phyloP scores from a whole-genome alignment of 1,140 invertebrate species.

The Zaprionus vittiger region DNA sequence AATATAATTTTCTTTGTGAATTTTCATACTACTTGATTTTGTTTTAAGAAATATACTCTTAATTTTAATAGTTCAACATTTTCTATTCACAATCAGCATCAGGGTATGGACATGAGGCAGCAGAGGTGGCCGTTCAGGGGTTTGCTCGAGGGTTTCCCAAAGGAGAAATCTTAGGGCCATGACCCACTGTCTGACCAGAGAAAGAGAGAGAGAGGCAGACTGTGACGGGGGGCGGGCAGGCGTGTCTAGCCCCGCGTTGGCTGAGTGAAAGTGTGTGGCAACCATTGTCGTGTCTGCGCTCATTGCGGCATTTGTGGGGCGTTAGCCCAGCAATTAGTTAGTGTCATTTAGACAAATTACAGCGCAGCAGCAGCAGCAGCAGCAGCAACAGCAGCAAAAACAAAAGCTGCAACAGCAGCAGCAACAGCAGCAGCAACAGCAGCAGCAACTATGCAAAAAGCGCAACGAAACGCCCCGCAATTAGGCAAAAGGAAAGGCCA shows the following conservation, averaged over 20 bases:
- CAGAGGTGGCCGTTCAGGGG: too few relatives aligned
- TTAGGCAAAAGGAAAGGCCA: conserved; percentile 74
- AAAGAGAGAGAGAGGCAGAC: not conserved
- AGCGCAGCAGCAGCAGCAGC: conserved; percentile 48
- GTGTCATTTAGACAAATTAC: conserved; percentile 81
- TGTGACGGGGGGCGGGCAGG: not conserved
- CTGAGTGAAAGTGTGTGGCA: conserved; percentile 61
- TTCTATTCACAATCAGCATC: not conserved
- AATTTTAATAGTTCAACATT: too few relatives aligned
- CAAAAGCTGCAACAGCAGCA: conserved; percentile 21
- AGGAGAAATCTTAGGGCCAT: conserved; percentile 10
- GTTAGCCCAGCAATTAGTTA: conserved; percentile 79
- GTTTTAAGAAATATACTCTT: too few relatives aligned
- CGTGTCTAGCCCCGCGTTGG: too few relatives aligned
- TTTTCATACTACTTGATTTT: too few relatives aligned
- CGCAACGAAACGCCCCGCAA: conserved; percentile 62
- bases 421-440: not conserved
- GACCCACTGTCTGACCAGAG: conserved; percentile 20
- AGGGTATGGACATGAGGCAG: not conserved
- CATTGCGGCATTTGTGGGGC: conserved; percentile 66
- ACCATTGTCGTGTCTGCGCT: conserved; percentile 54
- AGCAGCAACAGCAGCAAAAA: conserved; percentile 34
- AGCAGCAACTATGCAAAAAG: conserved; percentile 29
- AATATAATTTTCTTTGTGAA: too few relatives aligned
- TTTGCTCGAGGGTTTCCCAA: not conserved